A percentile compares a stretch with the other conserved stretches of the same genome.
These are phyloP conservation scores for Oryzias woworae DNA, from an alignment of 2,113 vertebrate genomes.

Conservation along the genomic window DNA sequence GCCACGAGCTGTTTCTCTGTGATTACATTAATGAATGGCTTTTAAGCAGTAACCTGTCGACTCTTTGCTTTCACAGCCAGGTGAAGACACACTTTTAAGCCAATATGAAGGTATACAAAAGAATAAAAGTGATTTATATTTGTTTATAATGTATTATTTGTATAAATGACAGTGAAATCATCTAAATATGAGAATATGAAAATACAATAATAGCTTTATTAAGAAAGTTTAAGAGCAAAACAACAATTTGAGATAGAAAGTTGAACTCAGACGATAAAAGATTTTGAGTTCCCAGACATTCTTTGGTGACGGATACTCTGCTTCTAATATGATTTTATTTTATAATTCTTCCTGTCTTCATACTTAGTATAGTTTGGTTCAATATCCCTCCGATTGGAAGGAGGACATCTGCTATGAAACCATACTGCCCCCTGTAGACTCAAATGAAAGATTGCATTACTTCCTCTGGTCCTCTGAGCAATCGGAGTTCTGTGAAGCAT, in stretches of 20 bases:
- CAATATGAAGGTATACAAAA: slow-evolving; percentile 3
- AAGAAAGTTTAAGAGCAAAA: slow-evolving; percentile 38
- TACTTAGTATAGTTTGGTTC: slow-evolving; percentile 36
- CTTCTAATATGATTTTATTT: slow-evolving; percentile 59
- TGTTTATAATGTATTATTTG: too few relatives aligned
- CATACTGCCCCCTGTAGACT: slow-evolving; percentile 67
- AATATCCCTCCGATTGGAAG: slow-evolving; percentile 14
- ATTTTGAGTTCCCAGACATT: slow-evolving; percentile 64
- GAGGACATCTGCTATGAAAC: slow-evolving; percentile 18
- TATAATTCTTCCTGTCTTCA: slow-evolving; percentile 54
- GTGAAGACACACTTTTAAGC: not conserved
- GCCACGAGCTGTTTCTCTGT: not conserved
- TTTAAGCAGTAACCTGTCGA: slow-evolving; percentile 10
- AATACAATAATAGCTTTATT: slow-evolving; percentile 29
- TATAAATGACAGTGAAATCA: not conserved
- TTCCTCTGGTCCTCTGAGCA: not conserved
- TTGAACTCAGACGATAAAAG: slow-evolving; percentile 35
- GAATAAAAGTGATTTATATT: too few relatives aligned
- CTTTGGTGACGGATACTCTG: slow-evolving; percentile 48
- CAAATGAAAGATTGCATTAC: not conserved
- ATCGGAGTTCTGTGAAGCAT: not conserved
- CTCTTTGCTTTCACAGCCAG: slow-evolving; percentile 8
- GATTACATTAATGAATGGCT: slow-evolving; percentile 16
- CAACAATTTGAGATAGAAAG: slow-evolving; percentile 26
- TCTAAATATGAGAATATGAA: slow-evolving; percentile 9